Percentiles rank a stretch among this genome's conserved stretches.
phyloP scores from a whole-genome alignment of 1,140 invertebrate species.

The Panagrolaimus sp. region DNA sequence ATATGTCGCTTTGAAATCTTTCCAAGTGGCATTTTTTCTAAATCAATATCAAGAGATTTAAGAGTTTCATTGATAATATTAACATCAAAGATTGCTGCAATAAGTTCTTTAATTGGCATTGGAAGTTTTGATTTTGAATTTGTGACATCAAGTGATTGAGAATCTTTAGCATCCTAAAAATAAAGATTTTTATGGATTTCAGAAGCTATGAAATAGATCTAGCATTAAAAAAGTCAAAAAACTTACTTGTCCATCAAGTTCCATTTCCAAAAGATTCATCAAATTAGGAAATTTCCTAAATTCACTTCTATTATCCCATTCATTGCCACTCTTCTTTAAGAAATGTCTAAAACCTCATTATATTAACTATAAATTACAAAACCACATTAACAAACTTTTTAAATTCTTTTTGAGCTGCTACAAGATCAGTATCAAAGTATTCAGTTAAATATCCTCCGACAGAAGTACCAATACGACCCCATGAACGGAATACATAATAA shows the following conservation, averaged over 20 bases:
- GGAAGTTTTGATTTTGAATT: constrained; percentile 31
- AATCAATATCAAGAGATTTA: constrained; percentile 71
- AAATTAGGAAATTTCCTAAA: constrained; percentile 70
- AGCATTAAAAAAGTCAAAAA: background rate
- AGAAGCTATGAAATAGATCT: background rate
- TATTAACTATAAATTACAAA: no score
- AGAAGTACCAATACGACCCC: constrained; percentile 89
- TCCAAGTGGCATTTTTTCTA: constrained; percentile 39
- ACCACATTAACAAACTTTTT: constrained; percentile 59
- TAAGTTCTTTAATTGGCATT: constrained; percentile 30
- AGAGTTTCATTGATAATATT: constrained; percentile 31
- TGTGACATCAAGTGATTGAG: constrained; percentile 61
- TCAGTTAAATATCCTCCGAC: constrained; percentile 78
- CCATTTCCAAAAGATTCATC: constrained; percentile 83
- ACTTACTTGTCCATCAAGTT: constrained; percentile 67
- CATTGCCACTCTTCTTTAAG: constrained; percentile 78
- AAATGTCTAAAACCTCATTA: no score
- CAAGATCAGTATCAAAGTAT: constrained; percentile 60
- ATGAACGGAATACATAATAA: constrained; percentile 70
- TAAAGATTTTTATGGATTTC: no score
- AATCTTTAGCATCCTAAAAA: constrained; percentile 62
- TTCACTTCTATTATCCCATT: constrained; percentile 66
- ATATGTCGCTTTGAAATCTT: constrained; percentile 27
- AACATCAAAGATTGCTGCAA: constrained; percentile 69
- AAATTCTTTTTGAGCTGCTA: constrained; percentile 71